phyloP scores from a whole-genome alignment of 2,797 vertebrate genomes.

The Calcarius lapponicus region DNA sequence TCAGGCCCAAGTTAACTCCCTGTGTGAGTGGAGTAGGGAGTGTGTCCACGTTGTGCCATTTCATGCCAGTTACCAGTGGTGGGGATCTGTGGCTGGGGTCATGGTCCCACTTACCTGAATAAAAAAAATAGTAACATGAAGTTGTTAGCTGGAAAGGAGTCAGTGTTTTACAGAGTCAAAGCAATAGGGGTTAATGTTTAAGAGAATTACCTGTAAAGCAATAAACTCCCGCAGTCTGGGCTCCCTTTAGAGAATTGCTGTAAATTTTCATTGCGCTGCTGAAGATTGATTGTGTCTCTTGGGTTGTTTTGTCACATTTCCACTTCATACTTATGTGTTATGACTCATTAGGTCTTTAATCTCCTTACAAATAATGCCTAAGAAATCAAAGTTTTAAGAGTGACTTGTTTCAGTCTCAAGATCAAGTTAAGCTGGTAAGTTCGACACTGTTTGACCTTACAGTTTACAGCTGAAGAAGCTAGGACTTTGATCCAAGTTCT shows the following conservation, averaged over 20 bases:
- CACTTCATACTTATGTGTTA: neutral
- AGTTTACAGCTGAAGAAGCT: neutral
- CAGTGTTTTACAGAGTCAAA: neutral
- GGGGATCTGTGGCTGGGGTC: neutral
- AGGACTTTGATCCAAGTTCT: conserved; percentile 35
- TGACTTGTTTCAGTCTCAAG: neutral
- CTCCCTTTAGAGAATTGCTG: neutral
- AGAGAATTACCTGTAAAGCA: neutral
- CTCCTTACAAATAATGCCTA: neutral
- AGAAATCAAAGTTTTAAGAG: conserved; percentile 1
- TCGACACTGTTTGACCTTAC: neutral
- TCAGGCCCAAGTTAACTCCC: neutral
- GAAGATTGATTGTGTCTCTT: neutral
- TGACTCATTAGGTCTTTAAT: neutral
- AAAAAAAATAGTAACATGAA: neutral
- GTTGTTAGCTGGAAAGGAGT: neutral
- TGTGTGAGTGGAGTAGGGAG: neutral
- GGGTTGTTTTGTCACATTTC: neutral
- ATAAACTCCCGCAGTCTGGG: neutral
- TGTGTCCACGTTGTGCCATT: neutral
- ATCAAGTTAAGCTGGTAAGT: neutral
- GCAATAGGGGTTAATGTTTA: conserved; percentile 43
- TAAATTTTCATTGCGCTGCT: neutral
- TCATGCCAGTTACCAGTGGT: neutral
- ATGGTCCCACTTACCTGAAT: neutral